Evolutionary conservation across 2,797 vertebrate genomes (phyloP).

Genomic region (Lepilemur ruficaudatus): DNA sequence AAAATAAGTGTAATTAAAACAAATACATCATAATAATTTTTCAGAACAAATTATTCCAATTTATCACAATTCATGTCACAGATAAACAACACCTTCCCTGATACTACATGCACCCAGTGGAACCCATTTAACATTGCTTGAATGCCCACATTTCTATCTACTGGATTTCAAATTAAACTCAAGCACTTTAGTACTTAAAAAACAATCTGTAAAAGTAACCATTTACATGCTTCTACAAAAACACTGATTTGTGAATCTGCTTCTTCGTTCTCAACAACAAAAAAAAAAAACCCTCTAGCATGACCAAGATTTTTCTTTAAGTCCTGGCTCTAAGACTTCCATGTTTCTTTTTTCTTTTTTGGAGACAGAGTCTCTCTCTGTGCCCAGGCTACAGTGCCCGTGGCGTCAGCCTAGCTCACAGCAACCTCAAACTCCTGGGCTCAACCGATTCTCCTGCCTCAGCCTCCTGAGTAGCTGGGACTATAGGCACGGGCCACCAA

Average conservation of each 20-base stretch:
- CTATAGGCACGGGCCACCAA: too few relatives aligned
- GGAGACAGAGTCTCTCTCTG: too few relatives aligned
- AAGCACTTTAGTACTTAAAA: conserved; percentile 4
- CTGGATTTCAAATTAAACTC: conserved; percentile 31
- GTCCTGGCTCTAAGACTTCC: conserved; percentile 5
- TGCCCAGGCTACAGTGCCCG: too few relatives aligned
- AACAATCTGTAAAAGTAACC: background rate
- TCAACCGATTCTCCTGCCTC: too few relatives aligned
- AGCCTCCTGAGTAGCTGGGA: too few relatives aligned
- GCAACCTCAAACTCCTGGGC: too few relatives aligned
- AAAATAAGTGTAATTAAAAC: conserved; percentile 47
- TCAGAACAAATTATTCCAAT: background rate
- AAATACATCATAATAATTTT: background rate
- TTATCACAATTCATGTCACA: background rate
- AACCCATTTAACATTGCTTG: conserved; percentile 12
- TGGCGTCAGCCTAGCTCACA: too few relatives aligned
- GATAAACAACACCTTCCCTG: background rate
- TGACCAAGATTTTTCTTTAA: conserved; percentile 5
- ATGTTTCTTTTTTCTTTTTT: background rate
- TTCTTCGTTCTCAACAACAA: background rate
- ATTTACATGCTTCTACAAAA: background rate
- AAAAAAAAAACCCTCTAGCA: background rate
- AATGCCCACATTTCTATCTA: background rate
- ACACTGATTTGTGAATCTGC: background rate
- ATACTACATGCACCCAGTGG: background rate